Conservation (phyloP, 2,797 vertebrate genomes). For the Meda fulgida region DNA sequence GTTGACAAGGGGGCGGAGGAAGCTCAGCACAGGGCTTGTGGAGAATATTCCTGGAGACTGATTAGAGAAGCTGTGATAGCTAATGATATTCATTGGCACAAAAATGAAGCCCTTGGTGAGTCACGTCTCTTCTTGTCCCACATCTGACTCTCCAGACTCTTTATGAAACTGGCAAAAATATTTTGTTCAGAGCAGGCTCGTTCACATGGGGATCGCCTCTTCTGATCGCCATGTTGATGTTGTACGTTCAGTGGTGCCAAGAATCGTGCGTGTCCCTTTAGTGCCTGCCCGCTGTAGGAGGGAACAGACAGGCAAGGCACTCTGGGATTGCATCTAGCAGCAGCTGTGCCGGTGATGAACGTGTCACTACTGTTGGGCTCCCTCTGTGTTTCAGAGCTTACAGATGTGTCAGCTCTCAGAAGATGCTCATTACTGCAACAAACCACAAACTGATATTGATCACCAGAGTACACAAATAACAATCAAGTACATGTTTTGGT, state of each 20-base stretch:
- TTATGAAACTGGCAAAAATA: conserved; percentile 7
- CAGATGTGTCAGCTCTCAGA: conserved; percentile 63
- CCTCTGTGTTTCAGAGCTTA: conserved; percentile 51
- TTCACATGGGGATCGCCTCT: conserved; percentile 38
- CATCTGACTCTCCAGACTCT: conserved; percentile 41
- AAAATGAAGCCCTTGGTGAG: conserved; percentile 70
- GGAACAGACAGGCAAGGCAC: conserved; percentile 54
- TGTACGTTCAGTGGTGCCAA: conserved; percentile 11
- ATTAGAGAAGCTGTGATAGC: conserved; percentile 72
- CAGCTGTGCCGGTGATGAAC: conserved; percentile 72
- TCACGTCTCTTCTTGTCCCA: conserved; percentile 63
- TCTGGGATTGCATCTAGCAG: conserved; percentile 58
- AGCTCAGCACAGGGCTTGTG: conserved; percentile 53
- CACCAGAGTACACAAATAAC: conserved; percentile 8
- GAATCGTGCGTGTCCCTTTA: conserved; percentile 40
- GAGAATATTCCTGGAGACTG: conserved; percentile 72
- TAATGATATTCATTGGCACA: conserved; percentile 77
- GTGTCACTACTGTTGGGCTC: conserved; percentile 62
- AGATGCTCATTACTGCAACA: conserved; percentile 40
- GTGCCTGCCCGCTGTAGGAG: conserved; percentile 33
- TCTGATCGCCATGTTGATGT: conserved; percentile 51
- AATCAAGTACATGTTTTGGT: conserved; percentile 13
- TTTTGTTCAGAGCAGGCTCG: not conserved
- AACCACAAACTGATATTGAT: conserved; percentile 8
- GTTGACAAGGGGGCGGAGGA: conserved; percentile 62